phyloP scores from a whole-genome alignment of 2,797 vertebrate genomes.

The Pangasius mekongensis region DNA sequence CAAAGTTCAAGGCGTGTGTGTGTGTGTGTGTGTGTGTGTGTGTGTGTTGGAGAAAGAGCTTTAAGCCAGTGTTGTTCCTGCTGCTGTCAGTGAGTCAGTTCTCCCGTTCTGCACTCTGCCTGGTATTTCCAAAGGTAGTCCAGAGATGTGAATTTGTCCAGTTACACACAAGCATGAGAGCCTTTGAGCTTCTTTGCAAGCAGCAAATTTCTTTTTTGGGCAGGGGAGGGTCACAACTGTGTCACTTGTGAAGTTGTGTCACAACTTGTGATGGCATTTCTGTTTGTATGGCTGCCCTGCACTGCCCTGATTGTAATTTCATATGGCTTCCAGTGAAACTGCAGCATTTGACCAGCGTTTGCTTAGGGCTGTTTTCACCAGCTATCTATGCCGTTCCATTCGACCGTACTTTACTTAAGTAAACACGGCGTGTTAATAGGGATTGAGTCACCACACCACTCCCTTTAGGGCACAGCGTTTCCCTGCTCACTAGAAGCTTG shows the following conservation, averaged over 20 bases:
- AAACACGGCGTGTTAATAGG: not conserved
- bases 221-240: not conserved
- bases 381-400: conserved; percentile 1
- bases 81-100: conserved; percentile 41
- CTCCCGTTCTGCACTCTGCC: conserved; percentile 23
- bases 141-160: conserved; percentile 9
- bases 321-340: not conserved
- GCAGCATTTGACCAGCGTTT: not conserved
- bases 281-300: not conserved
- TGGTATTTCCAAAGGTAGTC: conserved; percentile 13
- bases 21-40: not conserved
- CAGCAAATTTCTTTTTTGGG: not conserved
- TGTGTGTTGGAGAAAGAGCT: not conserved
- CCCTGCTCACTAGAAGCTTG: conserved; percentile 11
- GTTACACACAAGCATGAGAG: not conserved
- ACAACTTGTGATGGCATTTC: not conserved
- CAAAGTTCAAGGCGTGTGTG: not conserved
- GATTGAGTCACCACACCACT: conserved; percentile 27
- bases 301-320: not conserved
- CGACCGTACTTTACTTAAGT: not conserved
- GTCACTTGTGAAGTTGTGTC: no score
- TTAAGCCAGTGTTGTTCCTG: not conserved
- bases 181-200: not conserved
- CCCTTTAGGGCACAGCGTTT: conserved; percentile 15
- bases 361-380: not conserved